Percentiles rank a stretch among this genome's conserved stretches.
These are phyloP conservation scores for Harpalus rubripes DNA, from an alignment of 2,888 invertebrate genomes.

Conservation along the genomic window DNA sequence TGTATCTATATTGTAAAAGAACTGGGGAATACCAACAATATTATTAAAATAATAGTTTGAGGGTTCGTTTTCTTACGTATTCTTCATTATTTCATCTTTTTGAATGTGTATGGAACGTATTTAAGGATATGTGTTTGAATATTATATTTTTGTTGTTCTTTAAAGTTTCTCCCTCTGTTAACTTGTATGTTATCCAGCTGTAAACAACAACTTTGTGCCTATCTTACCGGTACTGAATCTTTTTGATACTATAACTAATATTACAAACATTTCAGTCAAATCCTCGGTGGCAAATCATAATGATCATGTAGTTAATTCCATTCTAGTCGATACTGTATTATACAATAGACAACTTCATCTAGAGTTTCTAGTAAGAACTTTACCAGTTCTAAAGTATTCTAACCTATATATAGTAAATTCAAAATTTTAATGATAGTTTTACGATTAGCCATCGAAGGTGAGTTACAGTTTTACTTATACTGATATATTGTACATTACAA, in stretches of 20 bases:
- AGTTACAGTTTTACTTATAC: constrained; percentile 62
- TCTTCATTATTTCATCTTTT: not conserved
- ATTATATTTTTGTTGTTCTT: not conserved
- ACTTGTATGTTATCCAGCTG: constrained; percentile 56
- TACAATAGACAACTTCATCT: too few relatives aligned
- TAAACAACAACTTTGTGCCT: constrained; percentile 73
- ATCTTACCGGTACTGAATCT: constrained; percentile 73
- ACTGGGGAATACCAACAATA: too few relatives aligned
- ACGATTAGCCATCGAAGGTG: constrained; percentile 62
- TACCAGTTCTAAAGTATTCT: not conserved
- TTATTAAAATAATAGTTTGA: too few relatives aligned
- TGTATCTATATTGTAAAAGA: too few relatives aligned
- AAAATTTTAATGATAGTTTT: not conserved
- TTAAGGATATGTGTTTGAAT: not conserved
- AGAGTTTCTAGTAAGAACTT: too few relatives aligned
- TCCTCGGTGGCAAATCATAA: constrained; percentile 64
- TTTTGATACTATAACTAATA: constrained; percentile 71
- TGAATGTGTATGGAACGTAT: constrained; percentile 1
- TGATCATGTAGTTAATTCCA: not conserved
- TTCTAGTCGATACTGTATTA: not conserved
- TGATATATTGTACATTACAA: constrained; percentile 62
- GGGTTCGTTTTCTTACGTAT: not conserved
- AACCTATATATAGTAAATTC: too few relatives aligned
- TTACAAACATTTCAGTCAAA: constrained; percentile 57
- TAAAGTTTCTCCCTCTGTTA: constrained; percentile 38